These are phyloP conservation scores for Argyresthia goedartella DNA, from an alignment of 2,888 invertebrate species.

Conservation along the genomic window DNA sequence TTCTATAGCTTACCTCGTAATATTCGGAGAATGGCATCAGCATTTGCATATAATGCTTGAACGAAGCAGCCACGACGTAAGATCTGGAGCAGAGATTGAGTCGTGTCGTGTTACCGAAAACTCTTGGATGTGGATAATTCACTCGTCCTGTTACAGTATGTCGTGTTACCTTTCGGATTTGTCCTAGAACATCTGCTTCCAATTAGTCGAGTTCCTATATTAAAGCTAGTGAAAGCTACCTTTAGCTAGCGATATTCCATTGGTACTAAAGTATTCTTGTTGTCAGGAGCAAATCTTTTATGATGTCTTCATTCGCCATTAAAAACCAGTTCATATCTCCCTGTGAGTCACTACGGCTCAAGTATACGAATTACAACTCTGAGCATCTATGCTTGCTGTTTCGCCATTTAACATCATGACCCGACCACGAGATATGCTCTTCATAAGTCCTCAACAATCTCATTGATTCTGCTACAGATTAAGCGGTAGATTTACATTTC, in stretches of 20 bases:
- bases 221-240: no score
- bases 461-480: slow-evolving; percentile 58
- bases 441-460: slow-evolving; percentile 32
- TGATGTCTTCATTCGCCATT: background rate
- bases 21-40: slow-evolving; percentile 25
- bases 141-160: background rate
- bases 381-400: slow-evolving; percentile 22
- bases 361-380: no score
- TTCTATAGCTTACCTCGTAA: background rate
- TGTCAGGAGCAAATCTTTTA: slow-evolving; percentile 15
- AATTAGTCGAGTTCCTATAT: no score
- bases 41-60: slow-evolving; percentile 59
- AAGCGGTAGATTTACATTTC: slow-evolving; percentile 56
- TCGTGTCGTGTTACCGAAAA: slow-evolving; percentile 35
- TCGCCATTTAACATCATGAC: slow-evolving; percentile 53
- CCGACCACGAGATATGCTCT: slow-evolving; percentile 42
- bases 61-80: slow-evolving; percentile 46
- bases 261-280: no score
- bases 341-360: no score
- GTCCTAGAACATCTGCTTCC: no score
- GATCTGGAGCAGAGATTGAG: slow-evolving; percentile 54
- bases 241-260: no score
- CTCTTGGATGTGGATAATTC: slow-evolving; percentile 5
- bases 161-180: no score
- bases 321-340: background rate